Evolutionary conservation across 2,797 vertebrate species (phyloP).

Genomic region (Danio aesculapii): DNA sequence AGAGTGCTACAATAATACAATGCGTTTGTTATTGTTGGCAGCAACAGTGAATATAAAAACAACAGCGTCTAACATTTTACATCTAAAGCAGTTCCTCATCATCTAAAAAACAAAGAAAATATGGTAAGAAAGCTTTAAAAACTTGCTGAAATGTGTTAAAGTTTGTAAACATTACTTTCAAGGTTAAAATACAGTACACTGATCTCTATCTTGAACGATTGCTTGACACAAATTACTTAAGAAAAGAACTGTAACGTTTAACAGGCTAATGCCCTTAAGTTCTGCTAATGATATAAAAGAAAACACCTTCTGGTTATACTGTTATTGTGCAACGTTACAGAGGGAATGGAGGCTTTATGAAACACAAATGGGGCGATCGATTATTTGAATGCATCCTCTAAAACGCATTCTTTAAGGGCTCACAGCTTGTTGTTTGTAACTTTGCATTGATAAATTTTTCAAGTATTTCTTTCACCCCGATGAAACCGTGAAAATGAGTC

Average conservation of each 20-base stretch:
- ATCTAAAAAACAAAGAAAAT: slow-evolving; percentile 32
- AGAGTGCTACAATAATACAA: slow-evolving; percentile 11
- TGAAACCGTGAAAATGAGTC: slow-evolving; percentile 46
- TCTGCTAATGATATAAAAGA: slow-evolving; percentile 7
- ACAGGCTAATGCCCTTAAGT: slow-evolving; percentile 28
- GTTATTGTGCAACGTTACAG: slow-evolving; percentile 33
- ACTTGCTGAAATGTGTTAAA: slow-evolving; percentile 53
- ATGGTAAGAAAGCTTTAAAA: slow-evolving; percentile 40
- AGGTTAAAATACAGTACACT: slow-evolving; percentile 67
- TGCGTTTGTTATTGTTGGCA: not conserved
- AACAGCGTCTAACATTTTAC: not conserved
- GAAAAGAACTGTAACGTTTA: slow-evolving; percentile 29
- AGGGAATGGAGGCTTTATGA: not conserved
- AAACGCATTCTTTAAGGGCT: slow-evolving; percentile 25
- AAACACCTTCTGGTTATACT: slow-evolving; percentile 30
- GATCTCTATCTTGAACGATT: slow-evolving; percentile 15
- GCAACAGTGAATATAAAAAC: slow-evolving; percentile 28
- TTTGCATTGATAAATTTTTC: slow-evolving; percentile 70
- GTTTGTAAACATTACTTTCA: slow-evolving; percentile 73
- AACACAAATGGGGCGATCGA: not conserved
- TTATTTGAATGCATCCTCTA: slow-evolving; percentile 36
- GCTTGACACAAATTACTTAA: slow-evolving; percentile 15
- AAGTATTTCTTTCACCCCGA: slow-evolving; percentile 70
- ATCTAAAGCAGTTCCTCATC: slow-evolving; percentile 11
- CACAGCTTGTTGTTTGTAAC: slow-evolving; percentile 49